phyloP scores from a whole-genome alignment of 53 echinoderm and acorn worm species.

The Echinarachnius parma region DNA sequence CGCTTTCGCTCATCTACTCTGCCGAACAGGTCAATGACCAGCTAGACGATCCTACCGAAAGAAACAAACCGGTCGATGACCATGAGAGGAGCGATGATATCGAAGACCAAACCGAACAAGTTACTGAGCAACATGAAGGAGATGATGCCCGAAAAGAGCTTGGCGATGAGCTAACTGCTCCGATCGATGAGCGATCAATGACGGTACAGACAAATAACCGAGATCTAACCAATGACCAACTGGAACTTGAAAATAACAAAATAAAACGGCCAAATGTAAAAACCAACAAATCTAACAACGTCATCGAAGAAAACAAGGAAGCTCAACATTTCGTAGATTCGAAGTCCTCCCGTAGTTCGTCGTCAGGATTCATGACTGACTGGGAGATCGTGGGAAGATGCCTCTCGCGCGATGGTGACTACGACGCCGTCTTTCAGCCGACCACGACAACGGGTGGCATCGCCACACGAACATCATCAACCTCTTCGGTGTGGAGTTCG shows the following conservation, averaged over 20 bases:
- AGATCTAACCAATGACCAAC: not conserved
- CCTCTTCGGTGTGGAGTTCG: conserved; percentile 8
- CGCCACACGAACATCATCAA: not conserved
- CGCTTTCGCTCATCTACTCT: too few species aligned
- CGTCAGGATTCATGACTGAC: conserved; percentile 4
- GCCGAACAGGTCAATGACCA: too few species aligned
- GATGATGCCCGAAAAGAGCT: too few species aligned
- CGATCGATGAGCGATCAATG: not conserved
- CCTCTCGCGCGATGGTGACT: conserved; percentile 5
- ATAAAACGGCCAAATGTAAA: too few species aligned
- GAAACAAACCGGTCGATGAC: not conserved
- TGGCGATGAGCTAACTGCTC: not conserved
- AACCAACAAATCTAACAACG: too few species aligned
- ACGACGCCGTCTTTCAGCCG: not conserved
- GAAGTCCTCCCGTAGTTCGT: not conserved
- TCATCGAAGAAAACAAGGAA: not conserved
- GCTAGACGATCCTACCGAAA: not conserved
- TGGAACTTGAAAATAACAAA: not conserved
- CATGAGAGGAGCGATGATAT: too few species aligned
- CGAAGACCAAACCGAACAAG: too few species aligned
- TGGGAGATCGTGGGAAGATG: conserved; percentile 22
- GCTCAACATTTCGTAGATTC: not conserved
- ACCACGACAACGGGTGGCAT: not conserved
- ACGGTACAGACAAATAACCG: not conserved
- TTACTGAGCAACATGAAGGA: too few species aligned